phyloP scores from a whole-genome alignment of 2,113 vertebrate species.

The Vanacampus margaritifer region DNA sequence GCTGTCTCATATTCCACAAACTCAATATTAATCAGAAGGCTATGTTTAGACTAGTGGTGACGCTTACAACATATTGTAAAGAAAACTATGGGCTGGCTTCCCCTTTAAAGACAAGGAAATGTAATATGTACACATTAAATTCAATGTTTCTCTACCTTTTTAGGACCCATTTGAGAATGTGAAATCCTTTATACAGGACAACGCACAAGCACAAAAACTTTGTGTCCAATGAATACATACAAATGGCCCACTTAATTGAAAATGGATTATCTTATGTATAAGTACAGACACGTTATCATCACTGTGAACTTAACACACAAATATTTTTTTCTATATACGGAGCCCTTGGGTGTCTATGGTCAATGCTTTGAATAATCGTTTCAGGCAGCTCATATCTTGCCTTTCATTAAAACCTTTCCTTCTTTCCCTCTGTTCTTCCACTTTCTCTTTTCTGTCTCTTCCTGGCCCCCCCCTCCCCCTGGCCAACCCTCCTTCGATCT shows the following conservation, averaged over 20 bases:
- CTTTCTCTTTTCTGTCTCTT: conserved; percentile 6
- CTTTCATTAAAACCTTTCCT: conserved; percentile 37
- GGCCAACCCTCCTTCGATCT: conserved; percentile 61
- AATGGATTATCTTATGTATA: no score
- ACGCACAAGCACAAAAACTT: neutral
- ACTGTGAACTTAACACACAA: neutral
- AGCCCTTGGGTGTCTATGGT: neutral
- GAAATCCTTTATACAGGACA: neutral
- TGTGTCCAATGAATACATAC: neutral
- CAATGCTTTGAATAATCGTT: conserved; percentile 5
- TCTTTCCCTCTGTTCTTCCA: conserved; percentile 24
- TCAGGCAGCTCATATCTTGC: conserved; percentile 12
- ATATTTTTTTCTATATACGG: neutral
- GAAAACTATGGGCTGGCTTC: no score
- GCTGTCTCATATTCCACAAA: no score
- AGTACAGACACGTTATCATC: no score
- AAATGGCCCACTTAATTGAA: neutral
- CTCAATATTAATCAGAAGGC: neutral
- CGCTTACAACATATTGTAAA: no score
- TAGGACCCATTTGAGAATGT: neutral
- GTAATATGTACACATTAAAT: neutral
- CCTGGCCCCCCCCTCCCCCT: conserved; percentile 8
- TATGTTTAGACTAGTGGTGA: no score
- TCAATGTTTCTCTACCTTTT: neutral
- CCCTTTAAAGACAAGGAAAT: neutral